Base-by-base conservation (phyloP, 1,140 invertebrate genomes). In the Lepidurus couesii region DNA sequence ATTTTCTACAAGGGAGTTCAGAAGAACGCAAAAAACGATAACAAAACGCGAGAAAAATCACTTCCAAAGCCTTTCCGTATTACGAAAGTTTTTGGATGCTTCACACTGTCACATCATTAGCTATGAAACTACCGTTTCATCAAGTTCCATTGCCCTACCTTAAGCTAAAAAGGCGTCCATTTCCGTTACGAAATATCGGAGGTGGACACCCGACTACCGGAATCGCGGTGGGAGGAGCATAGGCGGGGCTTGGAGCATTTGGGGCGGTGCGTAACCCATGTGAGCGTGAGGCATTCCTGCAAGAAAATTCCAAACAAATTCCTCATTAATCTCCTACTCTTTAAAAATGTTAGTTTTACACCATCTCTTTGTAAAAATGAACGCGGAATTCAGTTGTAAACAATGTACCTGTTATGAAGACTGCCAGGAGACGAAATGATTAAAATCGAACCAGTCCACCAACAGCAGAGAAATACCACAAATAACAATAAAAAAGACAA, bases 381-480 rank as follows among this genome's bases (percentile, higher is more conserved):
- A 34, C 34, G 4, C 4, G 3, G 34, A 34, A 34, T 34, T 34
- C 3, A 34, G 34, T 34, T 34, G 53, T 65, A n/a, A 9, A 65
- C 21, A 65, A 65, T 34, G n/a, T 65, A 65, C 53, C 53, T 65
- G 53, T 65, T 13, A 65, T 65, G 53, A 65, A 65, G 53, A 65
- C 53, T 65, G 53, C 53, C 53, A 65, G 53, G 16, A 65, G 53
- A 65, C 53, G 53, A 65, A 13, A 65, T 13, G 1, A 65, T 65
- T 65, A n/a, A 65, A 65, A 65, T 65, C 53, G 53, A 65, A 65
- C 53, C 53, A 65, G 53, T 65, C 53, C 53, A 65, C 53, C 53
- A 65, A 65, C 53, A 65, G 53, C 53, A 65, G 53, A 65, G 53
- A 65, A 65, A 65, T 65, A 65, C 53, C 53, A 65, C 53, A 65